Conservation (phyloP, 2,797 vertebrate genomes). For the Microctenopoma lineatum region DNA sequence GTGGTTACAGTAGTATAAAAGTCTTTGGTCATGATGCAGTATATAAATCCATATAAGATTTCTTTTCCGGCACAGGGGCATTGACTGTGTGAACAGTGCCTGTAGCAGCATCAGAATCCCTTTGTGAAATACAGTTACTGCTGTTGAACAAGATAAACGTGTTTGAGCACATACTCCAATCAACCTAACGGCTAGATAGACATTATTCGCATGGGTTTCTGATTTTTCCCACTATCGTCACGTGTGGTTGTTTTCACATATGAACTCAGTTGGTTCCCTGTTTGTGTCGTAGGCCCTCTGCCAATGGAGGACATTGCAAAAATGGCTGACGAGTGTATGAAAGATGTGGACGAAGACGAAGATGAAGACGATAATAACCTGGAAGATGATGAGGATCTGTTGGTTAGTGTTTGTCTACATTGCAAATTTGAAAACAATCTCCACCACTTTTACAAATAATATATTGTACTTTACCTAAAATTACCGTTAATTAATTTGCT, state of each 20-base stretch:
- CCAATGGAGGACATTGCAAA: slow-evolving; percentile 97
- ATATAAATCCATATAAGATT: too few relatives aligned
- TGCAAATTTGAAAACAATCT: neutral
- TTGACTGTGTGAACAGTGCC: too few relatives aligned
- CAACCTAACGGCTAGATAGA: too few relatives aligned
- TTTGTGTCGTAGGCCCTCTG: slow-evolving; percentile 83
- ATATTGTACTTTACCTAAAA: neutral
- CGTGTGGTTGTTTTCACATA: neutral
- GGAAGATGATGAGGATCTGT: slow-evolving; percentile 91
- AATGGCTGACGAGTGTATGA: slow-evolving; percentile 95
- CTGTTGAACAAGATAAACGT: too few relatives aligned
- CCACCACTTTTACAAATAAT: neutral
- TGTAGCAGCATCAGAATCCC: neutral
- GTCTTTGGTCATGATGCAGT: neutral
- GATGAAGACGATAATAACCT: slow-evolving; percentile 87
- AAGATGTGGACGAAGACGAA: slow-evolving; percentile 88
- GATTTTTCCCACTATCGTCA: neutral
- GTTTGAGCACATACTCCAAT: neutral
- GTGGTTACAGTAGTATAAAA: neutral
- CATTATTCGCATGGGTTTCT: too few relatives aligned
- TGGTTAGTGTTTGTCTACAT: slow-evolving; percentile 81
- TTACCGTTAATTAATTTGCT: too few relatives aligned
- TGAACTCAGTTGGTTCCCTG: slow-evolving; percentile 2
- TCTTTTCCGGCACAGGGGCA: too few relatives aligned
- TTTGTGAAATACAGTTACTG: neutral